These are phyloP conservation scores for Calosoma granatense DNA, from an alignment of 1,140 invertebrate genomes.

Conservation along the genomic window DNA sequence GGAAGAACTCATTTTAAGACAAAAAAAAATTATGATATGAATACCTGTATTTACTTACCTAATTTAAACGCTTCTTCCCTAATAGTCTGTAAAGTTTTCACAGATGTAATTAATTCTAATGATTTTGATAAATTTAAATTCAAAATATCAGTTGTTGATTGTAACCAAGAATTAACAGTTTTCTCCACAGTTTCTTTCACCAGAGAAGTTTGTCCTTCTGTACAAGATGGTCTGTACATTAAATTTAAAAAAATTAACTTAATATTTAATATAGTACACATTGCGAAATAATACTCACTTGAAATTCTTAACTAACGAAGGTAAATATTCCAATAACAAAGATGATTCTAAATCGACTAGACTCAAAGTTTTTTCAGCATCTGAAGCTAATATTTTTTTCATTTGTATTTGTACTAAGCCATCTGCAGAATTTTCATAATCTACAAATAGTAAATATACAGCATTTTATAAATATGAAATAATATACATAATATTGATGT, in stretches of 20 bases:
- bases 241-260: slow-evolving; percentile 25
- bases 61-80: slow-evolving; percentile 45
- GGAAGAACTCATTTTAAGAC: no score
- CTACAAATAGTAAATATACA: slow-evolving; percentile 9
- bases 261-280: slow-evolving; percentile 11
- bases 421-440: slow-evolving; percentile 31
- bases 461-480: no score
- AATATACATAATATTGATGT: no score
- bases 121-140: slow-evolving; percentile 41
- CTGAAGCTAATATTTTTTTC: slow-evolving; percentile 38
- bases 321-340: slow-evolving; percentile 36
- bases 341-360: slow-evolving; percentile 36
- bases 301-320: slow-evolving; percentile 40
- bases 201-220: slow-evolving; percentile 30
- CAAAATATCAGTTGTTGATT: slow-evolving; percentile 45
- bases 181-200: slow-evolving; percentile 27
- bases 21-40: slow-evolving; percentile 11
- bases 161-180: slow-evolving; percentile 44
- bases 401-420: slow-evolving; percentile 45
- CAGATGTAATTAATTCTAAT: slow-evolving; percentile 48
- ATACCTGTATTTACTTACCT: slow-evolving; percentile 26
- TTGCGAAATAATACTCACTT: slow-evolving; percentile 31
- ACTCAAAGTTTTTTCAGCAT: slow-evolving; percentile 39
- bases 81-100: slow-evolving; percentile 53
- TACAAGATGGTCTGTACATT: slow-evolving; percentile 40